These are phyloP conservation scores for Hybos culiciformis DNA, from an alignment of 2,888 invertebrate species.

Conservation along the genomic window DNA sequence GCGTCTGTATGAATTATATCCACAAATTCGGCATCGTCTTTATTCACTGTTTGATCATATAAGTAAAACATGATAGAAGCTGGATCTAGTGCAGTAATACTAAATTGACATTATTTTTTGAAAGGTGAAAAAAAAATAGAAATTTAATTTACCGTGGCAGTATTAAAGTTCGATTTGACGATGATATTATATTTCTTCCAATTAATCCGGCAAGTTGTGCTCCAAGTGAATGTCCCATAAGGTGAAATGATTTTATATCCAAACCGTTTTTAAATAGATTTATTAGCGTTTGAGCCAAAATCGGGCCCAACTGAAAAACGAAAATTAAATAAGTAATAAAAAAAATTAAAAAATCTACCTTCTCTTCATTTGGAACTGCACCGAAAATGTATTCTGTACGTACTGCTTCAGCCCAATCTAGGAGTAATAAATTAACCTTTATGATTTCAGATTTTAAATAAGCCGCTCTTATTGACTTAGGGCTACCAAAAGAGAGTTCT, in stretches of 20 bases:
- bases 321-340: no score
- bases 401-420: no score
- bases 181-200: conserved; percentile 12
- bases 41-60: conserved; percentile 38
- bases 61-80: conserved; percentile 16
- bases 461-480: no score
- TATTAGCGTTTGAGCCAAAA: no score
- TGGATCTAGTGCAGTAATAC: conserved; percentile 16
- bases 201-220: conserved; percentile 14
- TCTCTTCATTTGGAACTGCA: no score
- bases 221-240: conserved; percentile 19
- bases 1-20: conserved; percentile 62
- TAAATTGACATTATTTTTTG: no score
- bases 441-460: no score
- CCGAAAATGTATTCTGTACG: no score
- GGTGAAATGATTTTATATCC: conserved; percentile 12
- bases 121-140: neutral
- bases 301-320: no score
- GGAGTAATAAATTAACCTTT: no score
- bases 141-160: conserved; percentile 10
- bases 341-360: no score
- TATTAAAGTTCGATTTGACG: conserved; percentile 10
- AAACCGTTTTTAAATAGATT: conserved; percentile 14
- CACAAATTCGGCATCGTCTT: conserved; percentile 54
- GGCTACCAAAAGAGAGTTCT: no score